Conservation (phyloP, 35 echinoderm and acorn worm species). For the Nesometra sesokonis region DNA sequence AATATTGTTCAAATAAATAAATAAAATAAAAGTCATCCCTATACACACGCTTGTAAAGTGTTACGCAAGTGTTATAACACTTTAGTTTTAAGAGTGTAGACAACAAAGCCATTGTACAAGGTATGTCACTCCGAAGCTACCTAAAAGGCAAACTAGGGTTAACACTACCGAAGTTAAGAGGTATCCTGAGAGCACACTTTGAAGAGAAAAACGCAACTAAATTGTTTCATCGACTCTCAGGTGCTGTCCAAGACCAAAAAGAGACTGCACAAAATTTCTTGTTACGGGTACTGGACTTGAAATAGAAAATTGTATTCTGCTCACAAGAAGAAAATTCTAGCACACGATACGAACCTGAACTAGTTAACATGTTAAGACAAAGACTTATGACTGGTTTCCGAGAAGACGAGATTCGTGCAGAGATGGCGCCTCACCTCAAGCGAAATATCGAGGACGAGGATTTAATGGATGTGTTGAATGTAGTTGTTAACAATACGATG, state of each 20-base stretch:
- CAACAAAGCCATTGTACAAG: constrained; percentile 18
- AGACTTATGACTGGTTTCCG: no score
- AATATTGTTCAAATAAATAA: no score
- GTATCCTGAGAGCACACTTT: constrained; percentile 12
- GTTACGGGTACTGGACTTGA: constrained; percentile 28
- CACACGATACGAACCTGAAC: not conserved
- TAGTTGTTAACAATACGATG: no score
- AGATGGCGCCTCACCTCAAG: no score
- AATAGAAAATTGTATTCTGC: constrained; percentile 38
- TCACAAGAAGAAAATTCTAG: constrained; percentile 21
- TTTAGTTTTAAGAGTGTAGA: no score
- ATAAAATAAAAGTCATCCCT: no score
- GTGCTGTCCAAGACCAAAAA: constrained; percentile 10
- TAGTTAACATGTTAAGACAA: not conserved
- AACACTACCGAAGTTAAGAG: constrained; percentile 1
- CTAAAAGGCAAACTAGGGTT: constrained; percentile 19
- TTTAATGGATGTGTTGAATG: no score
- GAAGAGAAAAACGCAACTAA: constrained; percentile 31
- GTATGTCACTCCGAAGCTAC: constrained; percentile 14
- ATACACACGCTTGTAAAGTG: no score
- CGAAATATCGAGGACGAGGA: no score
- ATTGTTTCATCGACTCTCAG: constrained; percentile 15
- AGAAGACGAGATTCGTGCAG: no score
- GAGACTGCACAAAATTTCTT: constrained; percentile 39
- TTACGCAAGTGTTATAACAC: no score